These are phyloP conservation scores for Lophura nycthemera DNA, from an alignment of 2,113 vertebrate genomes.

Conservation along the genomic window DNA sequence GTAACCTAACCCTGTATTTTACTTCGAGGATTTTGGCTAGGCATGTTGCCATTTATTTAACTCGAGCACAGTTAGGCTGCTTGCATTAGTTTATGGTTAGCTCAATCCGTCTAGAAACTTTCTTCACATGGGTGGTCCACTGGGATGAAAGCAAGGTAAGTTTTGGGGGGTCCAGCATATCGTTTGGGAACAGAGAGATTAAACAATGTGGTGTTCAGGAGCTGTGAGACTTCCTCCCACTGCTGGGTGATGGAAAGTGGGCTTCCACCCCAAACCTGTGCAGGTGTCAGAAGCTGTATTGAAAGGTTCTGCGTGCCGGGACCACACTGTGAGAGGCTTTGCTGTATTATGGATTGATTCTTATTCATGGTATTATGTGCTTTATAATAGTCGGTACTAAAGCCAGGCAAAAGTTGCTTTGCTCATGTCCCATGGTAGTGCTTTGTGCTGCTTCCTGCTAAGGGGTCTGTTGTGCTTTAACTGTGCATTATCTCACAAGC, in stretches of 20 bases:
- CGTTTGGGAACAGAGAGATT: neutral
- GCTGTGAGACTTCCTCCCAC: neutral
- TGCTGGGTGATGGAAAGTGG: neutral
- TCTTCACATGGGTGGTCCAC: slow-evolving; percentile 37
- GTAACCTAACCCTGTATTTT: slow-evolving; percentile 26
- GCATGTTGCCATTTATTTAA: slow-evolving; percentile 11
- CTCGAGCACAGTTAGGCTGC: neutral
- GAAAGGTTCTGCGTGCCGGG: neutral
- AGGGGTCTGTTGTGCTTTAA: neutral
- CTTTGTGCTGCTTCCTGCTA: neutral
- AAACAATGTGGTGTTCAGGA: neutral
- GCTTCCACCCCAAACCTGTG: rapidly evolving
- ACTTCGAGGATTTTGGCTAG: slow-evolving; percentile 20
- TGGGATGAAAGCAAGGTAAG: neutral
- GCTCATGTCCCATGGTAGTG: neutral
- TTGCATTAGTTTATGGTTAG: neutral
- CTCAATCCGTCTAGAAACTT: neutral
- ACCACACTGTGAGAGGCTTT: neutral
- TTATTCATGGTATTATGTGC: neutral
- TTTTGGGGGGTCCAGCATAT: neutral
- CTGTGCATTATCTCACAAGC: neutral
- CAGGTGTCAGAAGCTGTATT: neutral
- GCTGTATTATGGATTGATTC: neutral
- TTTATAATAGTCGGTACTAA: neutral
- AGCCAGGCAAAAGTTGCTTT: neutral